A percentile compares a stretch with the other conserved stretches of the same genome.
Evolutionary conservation across 2,888 invertebrate species (phyloP).

Genomic region (Idaea biselata): DNA sequence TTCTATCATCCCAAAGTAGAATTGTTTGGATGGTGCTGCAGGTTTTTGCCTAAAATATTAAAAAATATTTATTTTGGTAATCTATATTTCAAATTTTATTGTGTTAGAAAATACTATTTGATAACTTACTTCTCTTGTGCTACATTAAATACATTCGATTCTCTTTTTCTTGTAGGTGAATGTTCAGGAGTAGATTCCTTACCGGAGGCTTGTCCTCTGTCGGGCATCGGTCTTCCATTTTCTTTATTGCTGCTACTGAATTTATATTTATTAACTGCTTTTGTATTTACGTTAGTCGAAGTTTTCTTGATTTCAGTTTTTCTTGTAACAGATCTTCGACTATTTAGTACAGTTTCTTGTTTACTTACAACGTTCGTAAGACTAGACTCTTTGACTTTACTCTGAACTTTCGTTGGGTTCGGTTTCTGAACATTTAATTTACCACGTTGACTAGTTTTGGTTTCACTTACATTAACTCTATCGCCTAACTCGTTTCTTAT

Average conservation of each 20-base stretch:
- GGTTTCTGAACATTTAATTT: conserved; percentile 55
- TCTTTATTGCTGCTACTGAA: conserved; percentile 54
- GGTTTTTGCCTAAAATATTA: conserved; percentile 49
- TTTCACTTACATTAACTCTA: conserved; percentile 72
- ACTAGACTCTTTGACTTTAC: conserved; percentile 78
- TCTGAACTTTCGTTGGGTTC: conserved; percentile 73
- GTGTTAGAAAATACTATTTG: neutral
- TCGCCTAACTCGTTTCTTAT: conserved; percentile 72
- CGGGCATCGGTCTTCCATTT: conserved; percentile 57
- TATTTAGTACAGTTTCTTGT: conserved; percentile 45
- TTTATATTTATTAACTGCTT: conserved; percentile 50
- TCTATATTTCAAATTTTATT: neutral
- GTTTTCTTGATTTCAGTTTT: conserved; percentile 55
- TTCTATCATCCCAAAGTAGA: conserved; percentile 90
- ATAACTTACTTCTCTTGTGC: conserved; percentile 56
- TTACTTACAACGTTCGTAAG: conserved; percentile 46
- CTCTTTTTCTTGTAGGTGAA: conserved; percentile 72
- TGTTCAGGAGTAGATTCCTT: conserved; percentile 84
- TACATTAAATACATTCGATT: conserved; percentile 33
- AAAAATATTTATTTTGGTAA: conserved; percentile 5
- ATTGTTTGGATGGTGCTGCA: conserved; percentile 72
- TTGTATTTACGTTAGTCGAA: conserved; percentile 41
- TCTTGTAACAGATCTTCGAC: conserved; percentile 58
- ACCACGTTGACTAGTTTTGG: conserved; percentile 72
- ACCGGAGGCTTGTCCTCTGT: conserved; percentile 81